phyloP scores from a whole-genome alignment of 2,113 vertebrate genomes.

The Neodontobutis hainanensis region DNA sequence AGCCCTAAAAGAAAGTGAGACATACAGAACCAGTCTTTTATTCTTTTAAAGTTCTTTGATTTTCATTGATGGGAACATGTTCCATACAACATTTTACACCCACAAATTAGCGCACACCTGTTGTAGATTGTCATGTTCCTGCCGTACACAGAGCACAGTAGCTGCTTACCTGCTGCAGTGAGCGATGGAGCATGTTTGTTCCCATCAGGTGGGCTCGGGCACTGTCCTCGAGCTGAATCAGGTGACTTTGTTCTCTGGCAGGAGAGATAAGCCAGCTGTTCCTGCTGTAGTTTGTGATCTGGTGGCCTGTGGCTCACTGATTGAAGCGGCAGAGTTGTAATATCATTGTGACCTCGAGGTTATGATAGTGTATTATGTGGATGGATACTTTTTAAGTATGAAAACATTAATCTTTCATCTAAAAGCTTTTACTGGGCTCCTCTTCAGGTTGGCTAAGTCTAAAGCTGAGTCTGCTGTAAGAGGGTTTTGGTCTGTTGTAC shows the following conservation, averaged over 20 bases:
- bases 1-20: too few relatives aligned
- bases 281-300: constrained; percentile 19
- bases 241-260: constrained; percentile 24
- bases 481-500: constrained; percentile 35
- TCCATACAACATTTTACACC: too few relatives aligned
- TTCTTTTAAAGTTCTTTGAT: too few relatives aligned
- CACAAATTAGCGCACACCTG: too few relatives aligned
- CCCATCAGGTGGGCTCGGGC: constrained; percentile 23
- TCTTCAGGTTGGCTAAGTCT: constrained; percentile 7
- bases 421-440: constrained; percentile 11
- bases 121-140: not conserved
- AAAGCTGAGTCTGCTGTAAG: constrained; percentile 9
- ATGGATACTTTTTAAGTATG: constrained; percentile 16
- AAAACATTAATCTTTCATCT: not conserved
- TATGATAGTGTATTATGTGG: not conserved
- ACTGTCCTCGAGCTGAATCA: constrained; percentile 29
- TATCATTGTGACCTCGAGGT: not conserved
- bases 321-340: constrained; percentile 20
- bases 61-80: too few relatives aligned
- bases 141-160: not conserved
- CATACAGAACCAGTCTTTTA: too few relatives aligned
- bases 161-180: constrained; percentile 2
- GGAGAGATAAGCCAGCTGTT: constrained; percentile 36
- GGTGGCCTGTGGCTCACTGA: constrained; percentile 1
- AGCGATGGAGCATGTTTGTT: constrained; percentile 12